Evolutionary conservation across 2,888 invertebrate species (phyloP).

Genomic region (Nomada fucata): DNA sequence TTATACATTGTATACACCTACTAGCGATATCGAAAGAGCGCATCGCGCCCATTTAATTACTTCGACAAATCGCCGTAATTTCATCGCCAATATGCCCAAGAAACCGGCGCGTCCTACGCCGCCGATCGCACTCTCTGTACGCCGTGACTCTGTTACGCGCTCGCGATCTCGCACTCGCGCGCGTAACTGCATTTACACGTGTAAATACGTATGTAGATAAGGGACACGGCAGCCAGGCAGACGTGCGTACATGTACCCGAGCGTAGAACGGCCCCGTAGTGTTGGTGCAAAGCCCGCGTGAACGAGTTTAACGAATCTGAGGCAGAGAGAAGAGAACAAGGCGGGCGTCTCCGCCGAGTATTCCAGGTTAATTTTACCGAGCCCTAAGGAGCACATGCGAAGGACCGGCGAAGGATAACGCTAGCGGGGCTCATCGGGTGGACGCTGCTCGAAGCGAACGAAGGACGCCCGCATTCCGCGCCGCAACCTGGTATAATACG

Average conservation of each 20-base stretch:
- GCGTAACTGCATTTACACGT: background rate
- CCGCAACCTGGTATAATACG: constrained; percentile 84
- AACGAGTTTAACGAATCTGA: constrained; percentile 64
- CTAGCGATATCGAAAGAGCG: constrained; percentile 48
- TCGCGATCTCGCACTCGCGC: background rate
- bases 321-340: constrained; percentile 49
- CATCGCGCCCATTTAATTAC: constrained; percentile 15
- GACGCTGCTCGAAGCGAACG: constrained; percentile 81
- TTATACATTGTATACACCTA: background rate
- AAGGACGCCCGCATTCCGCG: constrained; percentile 84
- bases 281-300: constrained; percentile 43
- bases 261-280: constrained; percentile 31
- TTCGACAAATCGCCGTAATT: constrained; percentile 57
- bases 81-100: constrained; percentile 54
- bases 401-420: constrained; percentile 77
- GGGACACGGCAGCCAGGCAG: background rate
- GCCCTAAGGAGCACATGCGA: constrained; percentile 75
- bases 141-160: constrained; percentile 21
- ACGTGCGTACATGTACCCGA: background rate
- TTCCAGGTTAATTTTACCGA: constrained; percentile 74
- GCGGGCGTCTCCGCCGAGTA: constrained; percentile 68
- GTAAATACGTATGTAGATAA: background rate
- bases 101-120: constrained; percentile 51
- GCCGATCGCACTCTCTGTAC: constrained; percentile 19
- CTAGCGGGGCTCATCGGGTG: constrained; percentile 78